phyloP scores from a whole-genome alignment of 2,113 vertebrate genomes.

The Brachionichthys hirsutus region DNA sequence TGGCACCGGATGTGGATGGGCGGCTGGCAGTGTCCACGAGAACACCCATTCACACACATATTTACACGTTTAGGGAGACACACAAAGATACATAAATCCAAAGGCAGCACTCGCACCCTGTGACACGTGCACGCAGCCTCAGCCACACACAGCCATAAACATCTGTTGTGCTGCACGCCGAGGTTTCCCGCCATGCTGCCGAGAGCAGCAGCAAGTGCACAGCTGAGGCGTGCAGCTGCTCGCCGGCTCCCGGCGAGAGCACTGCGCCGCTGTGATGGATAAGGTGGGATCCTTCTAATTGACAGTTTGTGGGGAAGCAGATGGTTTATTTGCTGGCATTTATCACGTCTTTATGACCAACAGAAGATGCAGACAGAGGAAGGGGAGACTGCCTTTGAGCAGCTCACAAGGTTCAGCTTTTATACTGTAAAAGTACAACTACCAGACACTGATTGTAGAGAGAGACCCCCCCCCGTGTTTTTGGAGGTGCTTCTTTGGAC shows the following conservation, averaged over 20 bases:
- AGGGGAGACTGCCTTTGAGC: slow-evolving; percentile 13
- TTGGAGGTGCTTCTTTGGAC: too few species aligned
- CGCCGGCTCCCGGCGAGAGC: slow-evolving; percentile 43
- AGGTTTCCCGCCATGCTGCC: slow-evolving; percentile 62
- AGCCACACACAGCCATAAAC: slow-evolving; percentile 63
- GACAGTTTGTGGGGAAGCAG: slow-evolving; percentile 64
- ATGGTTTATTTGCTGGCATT: slow-evolving; percentile 63
- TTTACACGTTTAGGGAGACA: slow-evolving; percentile 29
- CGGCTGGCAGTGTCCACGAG: slow-evolving; percentile 36
- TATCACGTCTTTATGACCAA: slow-evolving; percentile 66
- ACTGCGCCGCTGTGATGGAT: slow-evolving; percentile 53
- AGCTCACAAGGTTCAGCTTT: slow-evolving; percentile 17
- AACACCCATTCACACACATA: slow-evolving; percentile 23
- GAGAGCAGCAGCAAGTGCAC: slow-evolving; percentile 58
- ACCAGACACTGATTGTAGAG: too few species aligned
- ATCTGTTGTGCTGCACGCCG: slow-evolving; percentile 68
- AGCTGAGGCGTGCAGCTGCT: slow-evolving; percentile 71
- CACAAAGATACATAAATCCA: slow-evolving; percentile 38
- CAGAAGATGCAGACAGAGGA: slow-evolving; percentile 36
- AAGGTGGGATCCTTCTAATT: slow-evolving; percentile 56
- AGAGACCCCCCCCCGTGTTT: too few species aligned
- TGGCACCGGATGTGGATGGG: slow-evolving; percentile 59
- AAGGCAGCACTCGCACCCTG: slow-evolving; percentile 43
- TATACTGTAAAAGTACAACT: slow-evolving; percentile 10
- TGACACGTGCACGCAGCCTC: slow-evolving; percentile 6